Base-by-base conservation (phyloP, 2,797 vertebrate genomes). In the Galaxias olidus region DNA sequence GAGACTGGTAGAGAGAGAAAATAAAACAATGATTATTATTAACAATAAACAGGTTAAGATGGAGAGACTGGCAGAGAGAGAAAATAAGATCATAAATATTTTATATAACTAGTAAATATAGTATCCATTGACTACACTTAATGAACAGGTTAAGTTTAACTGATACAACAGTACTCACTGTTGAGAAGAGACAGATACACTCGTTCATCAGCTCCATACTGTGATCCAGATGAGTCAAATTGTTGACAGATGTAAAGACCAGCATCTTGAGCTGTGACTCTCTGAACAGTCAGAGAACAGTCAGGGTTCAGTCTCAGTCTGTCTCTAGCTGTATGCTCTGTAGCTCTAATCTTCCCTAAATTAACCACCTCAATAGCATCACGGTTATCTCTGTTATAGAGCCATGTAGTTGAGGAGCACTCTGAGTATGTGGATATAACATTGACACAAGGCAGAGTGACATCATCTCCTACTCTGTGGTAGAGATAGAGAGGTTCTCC, bases 321-420 rank as follows among this genome's bases (percentile, higher is more conserved):
- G 47, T 8, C 30, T 30, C 30, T 30, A 30, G 30, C 40, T 43
- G 9, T 51, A 55, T n/a, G 41, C 4, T 5, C 1, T n/a, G 40
- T 47, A 1, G 0, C 7, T 0, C 0, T 0, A 17, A 71, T n/a
- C 4, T 0, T 14, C 42, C 67, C 67, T 0, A 9, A 1, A 0
- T 0, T 0, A 10, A 61, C 40, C 2, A 17, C 11, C 4, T 0
- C 0, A 0, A 5, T 0, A 0, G 1, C 4, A 0, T 0, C 0
- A 17, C 0, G 0, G 0, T 0, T 0, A 0, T 10, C 0, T 30
- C 0, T 60, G 15, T 0, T 17, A 43, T 46, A 68, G 1, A 50
- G 0, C 77, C 73, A 79, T 0, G 0, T 0, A 17, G 59, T 0
- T 50, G 8, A n/a, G 14, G 14, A 50, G 8, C 10, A 8, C 8